These are phyloP conservation scores for Cancer borealis DNA, from an alignment of 2,888 invertebrate species.

Conservation along the genomic window DNA sequence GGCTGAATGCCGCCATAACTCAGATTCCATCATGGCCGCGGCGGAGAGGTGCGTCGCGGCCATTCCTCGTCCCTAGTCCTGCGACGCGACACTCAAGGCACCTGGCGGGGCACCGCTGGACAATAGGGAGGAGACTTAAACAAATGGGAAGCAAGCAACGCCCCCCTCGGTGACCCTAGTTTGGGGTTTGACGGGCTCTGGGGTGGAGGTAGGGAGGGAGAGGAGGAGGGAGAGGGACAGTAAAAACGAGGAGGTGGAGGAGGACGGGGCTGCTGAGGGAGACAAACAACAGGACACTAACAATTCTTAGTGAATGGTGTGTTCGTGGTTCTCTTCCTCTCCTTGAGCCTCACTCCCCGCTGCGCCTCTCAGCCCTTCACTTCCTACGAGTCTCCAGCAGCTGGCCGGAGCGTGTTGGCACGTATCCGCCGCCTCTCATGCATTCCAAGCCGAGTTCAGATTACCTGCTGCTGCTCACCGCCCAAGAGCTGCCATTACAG, in stretches of 20 bases:
- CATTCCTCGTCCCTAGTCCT: background rate
- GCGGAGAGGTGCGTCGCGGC: background rate
- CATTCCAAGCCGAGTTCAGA: slow-evolving; percentile 39
- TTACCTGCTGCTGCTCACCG: slow-evolving; percentile 35
- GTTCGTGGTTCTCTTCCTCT: background rate
- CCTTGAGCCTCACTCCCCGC: background rate
- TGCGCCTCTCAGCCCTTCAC: background rate
- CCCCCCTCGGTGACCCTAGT: slow-evolving; percentile 46
- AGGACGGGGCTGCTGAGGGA: background rate
- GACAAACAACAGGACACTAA: background rate
- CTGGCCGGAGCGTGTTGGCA: slow-evolving; percentile 28
- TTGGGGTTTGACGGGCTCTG: slow-evolving; percentile 10
- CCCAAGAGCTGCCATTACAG: background rate
- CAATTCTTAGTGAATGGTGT: background rate
- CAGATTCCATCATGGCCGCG: slow-evolving; percentile 18
- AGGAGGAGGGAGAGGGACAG: background rate
- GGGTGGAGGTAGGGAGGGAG: background rate
- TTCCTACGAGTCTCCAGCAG: background rate
- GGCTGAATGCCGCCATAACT: slow-evolving; percentile 14
- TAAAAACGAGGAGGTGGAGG: background rate
- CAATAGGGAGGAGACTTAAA: slow-evolving; percentile 57
- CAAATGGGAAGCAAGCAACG: slow-evolving; percentile 61
- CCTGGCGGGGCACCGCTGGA: slow-evolving; percentile 35
- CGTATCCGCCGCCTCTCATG: slow-evolving; percentile 2
- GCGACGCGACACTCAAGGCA: slow-evolving; percentile 30